phyloP scores from a whole-genome alignment of 2,113 vertebrate species.

The Cavia porcellus region DNA sequence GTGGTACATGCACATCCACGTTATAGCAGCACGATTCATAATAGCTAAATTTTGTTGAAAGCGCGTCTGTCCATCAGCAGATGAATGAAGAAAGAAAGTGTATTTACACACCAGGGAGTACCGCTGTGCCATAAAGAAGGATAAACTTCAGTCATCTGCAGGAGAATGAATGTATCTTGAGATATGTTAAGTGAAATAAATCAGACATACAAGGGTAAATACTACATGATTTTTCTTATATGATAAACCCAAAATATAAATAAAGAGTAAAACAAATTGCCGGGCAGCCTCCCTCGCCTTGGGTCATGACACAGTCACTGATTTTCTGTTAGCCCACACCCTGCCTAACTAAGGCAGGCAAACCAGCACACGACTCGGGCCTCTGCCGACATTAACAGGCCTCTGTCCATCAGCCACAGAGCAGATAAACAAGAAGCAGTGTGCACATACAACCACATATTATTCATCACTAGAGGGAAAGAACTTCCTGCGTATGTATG shows the following conservation, averaged over 20 bases:
- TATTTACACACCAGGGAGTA: background rate
- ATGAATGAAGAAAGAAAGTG: background rate
- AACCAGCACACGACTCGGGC: too few relatives aligned
- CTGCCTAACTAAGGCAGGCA: background rate
- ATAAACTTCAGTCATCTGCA: background rate
- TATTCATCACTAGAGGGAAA: background rate
- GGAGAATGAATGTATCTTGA: background rate
- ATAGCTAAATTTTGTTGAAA: background rate
- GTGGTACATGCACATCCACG: background rate
- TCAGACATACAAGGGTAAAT: background rate
- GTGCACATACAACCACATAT: background rate
- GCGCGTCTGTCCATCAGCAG: background rate
- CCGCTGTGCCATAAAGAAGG: background rate
- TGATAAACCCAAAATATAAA: background rate
- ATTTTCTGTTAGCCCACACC: background rate
- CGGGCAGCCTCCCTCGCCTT: background rate
- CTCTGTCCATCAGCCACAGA: too few relatives aligned
- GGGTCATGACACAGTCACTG: background rate
- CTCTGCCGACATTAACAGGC: background rate
- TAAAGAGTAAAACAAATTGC: background rate
- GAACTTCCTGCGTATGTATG: background rate
- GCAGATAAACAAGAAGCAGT: background rate
- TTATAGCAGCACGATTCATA: background rate
- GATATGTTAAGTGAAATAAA: background rate
- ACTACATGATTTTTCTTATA: background rate